phyloP scores from a whole-genome alignment of 1,140 invertebrate species.

The Druon quercuslanigerum region DNA sequence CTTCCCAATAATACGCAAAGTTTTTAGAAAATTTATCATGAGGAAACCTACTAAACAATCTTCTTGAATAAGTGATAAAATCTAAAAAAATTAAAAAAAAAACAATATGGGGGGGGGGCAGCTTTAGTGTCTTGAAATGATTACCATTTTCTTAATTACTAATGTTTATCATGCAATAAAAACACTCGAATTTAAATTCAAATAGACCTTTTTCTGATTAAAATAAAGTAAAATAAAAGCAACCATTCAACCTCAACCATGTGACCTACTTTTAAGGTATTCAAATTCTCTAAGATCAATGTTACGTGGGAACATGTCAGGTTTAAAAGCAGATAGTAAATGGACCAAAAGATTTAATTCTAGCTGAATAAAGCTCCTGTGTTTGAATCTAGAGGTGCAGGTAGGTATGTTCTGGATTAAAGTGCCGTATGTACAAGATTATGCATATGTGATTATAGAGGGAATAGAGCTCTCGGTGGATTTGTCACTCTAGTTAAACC shows the following conservation, averaged over 20 bases:
- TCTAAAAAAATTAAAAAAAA: no score
- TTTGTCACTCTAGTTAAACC: conserved; percentile 20
- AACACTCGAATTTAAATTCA: no score
- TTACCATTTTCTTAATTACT: no score
- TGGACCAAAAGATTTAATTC: conserved; percentile 26
- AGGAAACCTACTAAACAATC: no score
- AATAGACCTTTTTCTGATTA: not conserved
- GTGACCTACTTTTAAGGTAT: conserved; percentile 12
- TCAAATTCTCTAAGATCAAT: conserved; percentile 15
- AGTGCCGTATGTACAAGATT: conserved; percentile 18
- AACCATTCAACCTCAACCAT: not conserved
- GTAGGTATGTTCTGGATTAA: conserved; percentile 14
- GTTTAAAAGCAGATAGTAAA: conserved; percentile 22
- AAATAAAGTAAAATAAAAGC: not conserved
- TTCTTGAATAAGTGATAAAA: no score
- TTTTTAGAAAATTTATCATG: no score
- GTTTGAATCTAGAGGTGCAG: not conserved
- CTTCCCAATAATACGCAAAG: no score
- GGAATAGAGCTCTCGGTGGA: not conserved
- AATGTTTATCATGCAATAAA: no score
- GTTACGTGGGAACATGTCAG: conserved; percentile 22
- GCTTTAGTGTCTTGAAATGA: no score
- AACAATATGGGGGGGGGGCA: no score
- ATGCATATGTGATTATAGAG: conserved; percentile 26
- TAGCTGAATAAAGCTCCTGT: conserved; percentile 5